Conservation (phyloP, 2,113 vertebrate species). For the Menura novaehollandiae region DNA sequence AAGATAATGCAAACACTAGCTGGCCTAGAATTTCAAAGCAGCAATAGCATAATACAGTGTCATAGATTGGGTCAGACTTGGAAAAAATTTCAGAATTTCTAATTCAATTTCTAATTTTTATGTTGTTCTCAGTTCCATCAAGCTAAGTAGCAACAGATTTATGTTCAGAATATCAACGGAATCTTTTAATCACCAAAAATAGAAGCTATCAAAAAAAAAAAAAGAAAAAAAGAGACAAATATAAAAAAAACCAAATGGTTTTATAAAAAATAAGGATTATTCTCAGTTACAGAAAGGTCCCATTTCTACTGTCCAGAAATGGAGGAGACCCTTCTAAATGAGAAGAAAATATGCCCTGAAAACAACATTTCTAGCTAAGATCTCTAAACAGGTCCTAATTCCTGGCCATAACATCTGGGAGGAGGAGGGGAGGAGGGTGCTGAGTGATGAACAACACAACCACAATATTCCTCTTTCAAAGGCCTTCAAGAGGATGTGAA, state of each 20-base stretch:
- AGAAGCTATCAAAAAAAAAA: not conserved
- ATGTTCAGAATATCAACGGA: not conserved
- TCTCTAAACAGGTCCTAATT: slow-evolving; percentile 3
- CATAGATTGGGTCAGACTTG: not conserved
- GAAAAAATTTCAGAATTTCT: not conserved
- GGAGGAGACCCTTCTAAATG: not conserved
- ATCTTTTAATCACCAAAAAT: not conserved
- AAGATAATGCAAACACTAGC: not conserved
- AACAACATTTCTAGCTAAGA: not conserved
- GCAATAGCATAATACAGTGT: not conserved
- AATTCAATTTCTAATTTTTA: not conserved
- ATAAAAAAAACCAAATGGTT: not conserved
- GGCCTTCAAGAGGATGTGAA: slow-evolving; percentile 10
- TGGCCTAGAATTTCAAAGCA: slow-evolving; percentile 20
- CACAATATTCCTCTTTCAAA: not conserved
- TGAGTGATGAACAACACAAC: not conserved
- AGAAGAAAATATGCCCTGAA: not conserved
- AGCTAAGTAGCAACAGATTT: not conserved
- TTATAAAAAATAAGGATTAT: not conserved
- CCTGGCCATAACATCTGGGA: not conserved
- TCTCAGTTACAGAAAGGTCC: not conserved
- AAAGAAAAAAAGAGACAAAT: not conserved
- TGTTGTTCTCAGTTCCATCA: not conserved
- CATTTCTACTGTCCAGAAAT: not conserved
- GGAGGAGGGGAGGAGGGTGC: not conserved